Evolutionary conservation across 1,140 invertebrate genomes (phyloP).

Genomic region (Trichonephila inaurata): DNA sequence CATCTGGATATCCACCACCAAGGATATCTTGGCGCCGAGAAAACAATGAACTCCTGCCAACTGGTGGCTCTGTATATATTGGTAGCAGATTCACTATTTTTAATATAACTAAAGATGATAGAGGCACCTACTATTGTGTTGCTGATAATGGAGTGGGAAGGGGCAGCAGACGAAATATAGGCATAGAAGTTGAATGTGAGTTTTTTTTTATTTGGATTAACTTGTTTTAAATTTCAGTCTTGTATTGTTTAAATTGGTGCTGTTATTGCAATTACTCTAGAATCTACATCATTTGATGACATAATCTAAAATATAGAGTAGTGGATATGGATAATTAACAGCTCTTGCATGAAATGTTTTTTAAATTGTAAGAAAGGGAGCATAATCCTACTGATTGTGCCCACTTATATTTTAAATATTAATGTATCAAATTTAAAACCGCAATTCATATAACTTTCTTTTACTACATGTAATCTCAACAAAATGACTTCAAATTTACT

Average conservation of each 20-base stretch:
- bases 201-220: neutral
- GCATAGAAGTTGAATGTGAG: conserved; percentile 89
- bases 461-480: too few relatives aligned
- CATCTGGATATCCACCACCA: conserved; percentile 90
- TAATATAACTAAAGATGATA: conserved; percentile 88
- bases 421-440: too few relatives aligned
- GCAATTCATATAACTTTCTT: too few relatives aligned
- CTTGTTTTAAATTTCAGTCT: neutral
- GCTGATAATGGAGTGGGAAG: conserved; percentile 91
- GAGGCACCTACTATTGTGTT: conserved; percentile 96
- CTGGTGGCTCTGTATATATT: conserved; percentile 83
- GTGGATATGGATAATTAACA: too few relatives aligned
- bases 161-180: conserved; percentile 91
- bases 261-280: neutral
- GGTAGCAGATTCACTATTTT: conserved; percentile 90
- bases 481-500: too few relatives aligned
- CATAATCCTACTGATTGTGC: too few relatives aligned
- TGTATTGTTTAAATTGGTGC: too few relatives aligned
- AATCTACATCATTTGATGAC: too few relatives aligned
- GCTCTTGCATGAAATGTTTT: too few relatives aligned
- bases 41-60: conserved; percentile 95
- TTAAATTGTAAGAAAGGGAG: too few relatives aligned
- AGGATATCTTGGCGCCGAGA: conserved; percentile 94
- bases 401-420: too few relatives aligned
- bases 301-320: too few relatives aligned